These are phyloP conservation scores for Gambelia wislizenii DNA, from an alignment of 2,797 vertebrate genomes.

Conservation along the genomic window DNA sequence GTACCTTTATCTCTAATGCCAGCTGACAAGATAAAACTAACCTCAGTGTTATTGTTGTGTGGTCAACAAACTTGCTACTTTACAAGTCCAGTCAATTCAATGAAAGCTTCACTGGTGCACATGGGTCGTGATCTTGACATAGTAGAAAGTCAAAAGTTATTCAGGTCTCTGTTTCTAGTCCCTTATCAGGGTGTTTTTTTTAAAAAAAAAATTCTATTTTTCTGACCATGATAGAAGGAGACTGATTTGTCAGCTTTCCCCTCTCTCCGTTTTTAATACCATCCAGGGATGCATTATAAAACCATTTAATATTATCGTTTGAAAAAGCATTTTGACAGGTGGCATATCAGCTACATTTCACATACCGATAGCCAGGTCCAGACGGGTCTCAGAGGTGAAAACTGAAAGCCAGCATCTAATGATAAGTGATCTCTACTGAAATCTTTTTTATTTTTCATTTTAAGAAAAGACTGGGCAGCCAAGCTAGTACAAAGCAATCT, in stretches of 20 bases:
- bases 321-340: conserved; percentile 17
- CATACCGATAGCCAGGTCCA: not conserved
- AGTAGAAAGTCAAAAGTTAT: not conserved
- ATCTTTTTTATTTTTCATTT: no score
- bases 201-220: not conserved
- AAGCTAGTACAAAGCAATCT: not conserved
- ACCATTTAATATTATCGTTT: conserved; percentile 5
- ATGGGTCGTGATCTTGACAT: conserved; percentile 3
- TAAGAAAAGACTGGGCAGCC: not conserved
- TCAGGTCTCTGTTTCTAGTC: not conserved
- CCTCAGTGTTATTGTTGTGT: not conserved
- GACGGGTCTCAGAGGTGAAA: conserved; percentile 4
- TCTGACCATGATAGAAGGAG: not conserved
- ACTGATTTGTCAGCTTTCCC: not conserved
- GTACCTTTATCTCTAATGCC: not conserved
- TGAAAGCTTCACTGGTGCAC: not conserved
- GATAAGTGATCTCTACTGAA: not conserved
- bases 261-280: not conserved
- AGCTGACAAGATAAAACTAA: not conserved
- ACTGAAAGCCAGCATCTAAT: conserved; percentile 8
- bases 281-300: conserved; percentile 22
- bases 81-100: not conserved
- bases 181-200: not conserved
- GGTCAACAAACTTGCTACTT: not conserved
- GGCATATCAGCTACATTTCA: conserved; percentile 25